A percentile compares a stretch with the other conserved stretches of the same genome.
These are phyloP conservation scores for Triplophysa rosa DNA, from an alignment of 2,113 vertebrate species.

Conservation along the genomic window DNA sequence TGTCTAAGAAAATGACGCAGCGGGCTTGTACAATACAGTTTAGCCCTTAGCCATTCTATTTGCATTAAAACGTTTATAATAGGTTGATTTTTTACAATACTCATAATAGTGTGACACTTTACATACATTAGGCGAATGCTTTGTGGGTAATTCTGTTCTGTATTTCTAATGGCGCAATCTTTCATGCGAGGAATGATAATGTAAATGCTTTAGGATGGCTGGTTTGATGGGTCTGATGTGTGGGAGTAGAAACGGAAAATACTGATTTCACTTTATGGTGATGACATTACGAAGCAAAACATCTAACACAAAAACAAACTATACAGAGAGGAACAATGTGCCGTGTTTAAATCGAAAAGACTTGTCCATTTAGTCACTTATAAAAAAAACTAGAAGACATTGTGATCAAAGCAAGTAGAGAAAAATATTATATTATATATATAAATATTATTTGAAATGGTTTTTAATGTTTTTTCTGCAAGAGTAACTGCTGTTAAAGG, in stretches of 20 bases:
- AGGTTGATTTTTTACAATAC: not conserved
- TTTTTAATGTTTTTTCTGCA: too few relatives aligned
- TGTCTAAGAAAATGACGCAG: not conserved
- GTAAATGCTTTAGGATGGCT: not conserved
- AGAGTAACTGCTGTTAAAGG: slow-evolving; percentile 1
- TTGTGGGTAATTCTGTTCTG: not conserved
- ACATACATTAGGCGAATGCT: not conserved
- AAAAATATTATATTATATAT: too few relatives aligned
- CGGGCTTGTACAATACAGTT: not conserved
- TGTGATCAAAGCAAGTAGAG: not conserved
- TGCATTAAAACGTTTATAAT: not conserved
- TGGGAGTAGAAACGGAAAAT: too few relatives aligned
- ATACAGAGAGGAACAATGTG: not conserved
- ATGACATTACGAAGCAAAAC: not conserved
- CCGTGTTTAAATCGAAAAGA: too few relatives aligned
- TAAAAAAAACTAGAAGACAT: not conserved
- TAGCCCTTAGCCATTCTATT: not conserved
- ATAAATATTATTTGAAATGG: too few relatives aligned
- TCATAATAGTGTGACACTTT: not conserved
- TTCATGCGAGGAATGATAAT: not conserved
- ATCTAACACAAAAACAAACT: not conserved
- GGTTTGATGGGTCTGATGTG: not conserved
- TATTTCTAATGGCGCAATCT: not conserved
- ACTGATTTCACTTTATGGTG: not conserved
- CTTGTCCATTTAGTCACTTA: not conserved